Evolutionary conservation across 2,113 vertebrate species (phyloP).

Genomic region (Pardalotus punctatus): DNA sequence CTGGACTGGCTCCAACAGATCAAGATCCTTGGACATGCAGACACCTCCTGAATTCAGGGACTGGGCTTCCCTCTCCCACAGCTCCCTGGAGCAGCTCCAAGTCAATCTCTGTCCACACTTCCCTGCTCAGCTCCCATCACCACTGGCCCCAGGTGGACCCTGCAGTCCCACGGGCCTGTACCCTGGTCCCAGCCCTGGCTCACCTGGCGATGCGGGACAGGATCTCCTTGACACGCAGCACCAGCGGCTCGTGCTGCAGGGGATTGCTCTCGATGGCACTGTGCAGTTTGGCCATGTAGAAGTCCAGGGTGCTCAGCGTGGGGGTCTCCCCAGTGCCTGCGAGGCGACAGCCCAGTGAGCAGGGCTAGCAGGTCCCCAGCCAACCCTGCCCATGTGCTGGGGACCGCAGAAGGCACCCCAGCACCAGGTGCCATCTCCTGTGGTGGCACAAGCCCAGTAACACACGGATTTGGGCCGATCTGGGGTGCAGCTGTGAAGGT

Average conservation of each 20-base stretch:
- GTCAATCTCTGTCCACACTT: background rate
- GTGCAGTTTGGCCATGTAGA: constrained; percentile 92
- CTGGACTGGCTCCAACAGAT: background rate
- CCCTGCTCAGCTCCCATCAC: background rate
- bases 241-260: constrained; percentile 85
- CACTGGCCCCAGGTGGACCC: background rate
- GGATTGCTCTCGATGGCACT: constrained; percentile 90
- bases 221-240: constrained; percentile 89
- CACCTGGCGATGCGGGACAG: constrained; percentile 93
- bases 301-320: constrained; percentile 89
- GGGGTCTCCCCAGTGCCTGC: constrained; percentile 92
- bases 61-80: background rate
- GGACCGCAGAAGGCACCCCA: background rate
- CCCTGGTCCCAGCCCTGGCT: rapidly evolving
- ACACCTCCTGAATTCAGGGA: background rate
- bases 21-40: background rate
- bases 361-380: background rate
- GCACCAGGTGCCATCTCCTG: background rate
- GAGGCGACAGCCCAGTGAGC: background rate
- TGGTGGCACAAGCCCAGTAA: background rate
- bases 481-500: rapidly evolving
- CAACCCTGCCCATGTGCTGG: background rate
- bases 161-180: background rate
- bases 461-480: background rate
- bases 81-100: background rate